Base-by-base conservation (phyloP, 2,888 invertebrate genomes). In the Drosophila kanekoi region DNA sequence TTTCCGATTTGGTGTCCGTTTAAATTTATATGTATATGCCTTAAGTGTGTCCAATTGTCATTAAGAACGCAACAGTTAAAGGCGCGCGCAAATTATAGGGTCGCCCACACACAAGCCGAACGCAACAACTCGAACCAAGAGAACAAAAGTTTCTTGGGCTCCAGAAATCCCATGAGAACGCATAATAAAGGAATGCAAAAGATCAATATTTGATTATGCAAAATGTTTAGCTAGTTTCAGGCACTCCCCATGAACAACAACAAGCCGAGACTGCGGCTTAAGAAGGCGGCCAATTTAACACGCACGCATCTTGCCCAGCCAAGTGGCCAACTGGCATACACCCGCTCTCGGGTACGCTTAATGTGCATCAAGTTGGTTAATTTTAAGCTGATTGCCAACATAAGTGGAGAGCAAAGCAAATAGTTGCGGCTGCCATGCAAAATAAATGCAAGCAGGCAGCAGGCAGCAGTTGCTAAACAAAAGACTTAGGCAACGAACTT, bases 401-500 rank as follows among this genome's bases (percentile, higher is more conserved):
- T 65, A 72, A 86, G 88, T 81, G 73, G 58, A 76, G 77, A 68
- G 77, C 72, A 60, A 54, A 44, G 63, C 49, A 77, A 77, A 79
- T 77, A 79, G 64, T 59, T 72, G 54, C 47, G 49, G 41, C 43
- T 48, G 61, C 43, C 51, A 47, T 52, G 54, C 49, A 28, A 44
- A 58, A 53, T 45, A 41, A 80, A 83, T 18, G 66, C 53, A 59
- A 84, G 54, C 38, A 32, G 47, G 40, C 45, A 43, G 49, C 49
- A 44, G 41, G 48, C 41, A 53, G 47, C 45, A 51, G 16, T 9
- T 13, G 13, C 79, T 44, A 47, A 65, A 67, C 81, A 84, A 82
- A 89, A 65, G 82, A 83, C 87, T 89, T 81, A 67, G 88, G 67
- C 83, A 79, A 76, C 89, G 82, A 83, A 83, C 85, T 87, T 67